Evolutionary conservation across 2,113 vertebrate genomes (phyloP), one percentile per base, ranked within the genome.

Genomic region (Trogon surrucura): DNA sequence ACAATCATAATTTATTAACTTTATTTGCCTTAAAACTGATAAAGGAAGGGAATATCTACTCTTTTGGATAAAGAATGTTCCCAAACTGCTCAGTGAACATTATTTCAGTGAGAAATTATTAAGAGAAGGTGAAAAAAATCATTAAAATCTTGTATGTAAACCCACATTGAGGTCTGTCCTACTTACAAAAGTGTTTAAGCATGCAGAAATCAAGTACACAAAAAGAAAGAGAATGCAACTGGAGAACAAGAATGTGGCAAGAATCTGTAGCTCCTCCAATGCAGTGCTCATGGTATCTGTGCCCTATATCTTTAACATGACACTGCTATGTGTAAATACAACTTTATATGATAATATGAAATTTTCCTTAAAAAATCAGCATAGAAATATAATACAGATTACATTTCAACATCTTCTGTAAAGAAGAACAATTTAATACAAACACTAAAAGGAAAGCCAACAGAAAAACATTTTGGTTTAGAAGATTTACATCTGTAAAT

Each of bases 161-260:
- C 16, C 47, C 38, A 69, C 56, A 77, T 0, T 66, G 67, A 90
- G 25, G 41, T 72, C 67, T 92, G 85, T 80, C 50, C 50, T 83
- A 90, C 62, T 87, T 89, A 57, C 2, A 36, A 25, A 78, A 70
- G 21, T 53, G 50, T 79, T 92, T 57, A 89, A 67, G 26, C 16
- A 80, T 72, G 60, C 73, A 89, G 91, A 91, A 91, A 65, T n/a
- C 41, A 82, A 75, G n/a, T 41, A 79, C 84, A 89, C 17, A 78
- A 57, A 77, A 21, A 73, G 19, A 75, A 26, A 75, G 9, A 17
- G 27, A 79, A 57, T 16, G 11, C 3, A 79, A 85, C 16, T 32
- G 53, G 30, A 16, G 65, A 95, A 85, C 16, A 50, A 65, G 41
- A 74, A 67, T n/a, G 25, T 57, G 45, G n/a, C 21, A 81, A 72